These are phyloP conservation scores for Otolemur garnettii DNA, from an alignment of 2,113 vertebrate species.

Conservation along the genomic window DNA sequence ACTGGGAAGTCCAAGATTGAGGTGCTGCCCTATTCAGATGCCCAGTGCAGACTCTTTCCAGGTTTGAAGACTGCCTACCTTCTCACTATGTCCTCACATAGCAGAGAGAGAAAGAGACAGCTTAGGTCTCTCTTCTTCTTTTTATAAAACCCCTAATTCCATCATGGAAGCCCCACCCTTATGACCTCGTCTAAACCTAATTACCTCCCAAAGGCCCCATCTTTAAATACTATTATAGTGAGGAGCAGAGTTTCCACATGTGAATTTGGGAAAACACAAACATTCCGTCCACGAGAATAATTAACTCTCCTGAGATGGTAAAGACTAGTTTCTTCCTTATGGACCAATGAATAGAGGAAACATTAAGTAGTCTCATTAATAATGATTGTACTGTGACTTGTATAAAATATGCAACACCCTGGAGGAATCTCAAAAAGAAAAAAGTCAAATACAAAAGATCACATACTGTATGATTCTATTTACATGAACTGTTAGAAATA, in stretches of 20 bases:
- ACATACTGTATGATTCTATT: not conserved
- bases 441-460: slow-evolving; percentile 11
- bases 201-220: not conserved
- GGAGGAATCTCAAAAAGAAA: slow-evolving; percentile 9
- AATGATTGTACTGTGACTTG: not conserved
- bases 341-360: not conserved
- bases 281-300: not conserved
- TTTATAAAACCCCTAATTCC: not conserved
- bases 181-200: not conserved
- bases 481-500: slow-evolving; percentile 41
- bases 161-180: not conserved
- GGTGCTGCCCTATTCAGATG: not conserved
- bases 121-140: not conserved
- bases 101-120: not conserved
- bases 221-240: not conserved
- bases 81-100: not conserved
- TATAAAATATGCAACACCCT: not conserved
- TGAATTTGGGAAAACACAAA: not conserved
- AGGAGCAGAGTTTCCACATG: not conserved
- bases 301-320: not conserved
- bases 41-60: not conserved
- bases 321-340: not conserved
- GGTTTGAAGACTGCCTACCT: not conserved
- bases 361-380: not conserved
- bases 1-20: not conserved